Evolutionary conservation across 2,113 vertebrate genomes (phyloP).

Genomic region (Oceanodroma tethys): DNA sequence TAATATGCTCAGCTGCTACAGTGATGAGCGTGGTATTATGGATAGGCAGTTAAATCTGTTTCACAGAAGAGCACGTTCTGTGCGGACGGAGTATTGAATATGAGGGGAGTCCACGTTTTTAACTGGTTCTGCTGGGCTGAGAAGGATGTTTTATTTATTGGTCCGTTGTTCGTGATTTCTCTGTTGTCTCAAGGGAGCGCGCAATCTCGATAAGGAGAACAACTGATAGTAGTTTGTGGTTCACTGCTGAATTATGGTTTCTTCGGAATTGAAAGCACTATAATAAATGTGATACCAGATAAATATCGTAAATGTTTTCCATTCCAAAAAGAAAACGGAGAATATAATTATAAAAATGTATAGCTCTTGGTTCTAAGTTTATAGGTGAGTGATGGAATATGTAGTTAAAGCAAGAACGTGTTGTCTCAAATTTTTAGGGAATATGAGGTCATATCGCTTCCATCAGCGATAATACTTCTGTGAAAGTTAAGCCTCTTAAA

Average conservation of each 20-base stretch:
- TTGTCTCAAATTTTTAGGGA: background rate
- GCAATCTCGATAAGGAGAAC: background rate
- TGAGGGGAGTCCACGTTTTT: background rate
- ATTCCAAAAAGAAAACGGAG: background rate
- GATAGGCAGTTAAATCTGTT: background rate
- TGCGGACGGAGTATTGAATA: rapidly evolving
- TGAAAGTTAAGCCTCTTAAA: background rate
- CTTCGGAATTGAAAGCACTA: background rate
- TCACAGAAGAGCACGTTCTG: background rate
- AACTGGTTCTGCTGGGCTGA: background rate
- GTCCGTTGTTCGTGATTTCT: background rate
- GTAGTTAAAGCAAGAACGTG: background rate
- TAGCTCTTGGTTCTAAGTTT: background rate
- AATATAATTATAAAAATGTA: background rate
- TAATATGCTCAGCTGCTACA: background rate
- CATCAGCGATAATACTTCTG: background rate
- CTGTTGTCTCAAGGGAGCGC: background rate
- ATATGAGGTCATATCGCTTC: background rate
- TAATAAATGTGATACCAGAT: background rate
- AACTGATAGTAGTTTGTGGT: background rate
- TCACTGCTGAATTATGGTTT: background rate
- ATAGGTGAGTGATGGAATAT: background rate
- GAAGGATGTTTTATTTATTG: background rate
- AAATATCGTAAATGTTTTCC: background rate
- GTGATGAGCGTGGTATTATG: rapidly evolving